Base-by-base conservation (phyloP, 2,888 invertebrate genomes). In the Dorcus parallelipipedus region DNA sequence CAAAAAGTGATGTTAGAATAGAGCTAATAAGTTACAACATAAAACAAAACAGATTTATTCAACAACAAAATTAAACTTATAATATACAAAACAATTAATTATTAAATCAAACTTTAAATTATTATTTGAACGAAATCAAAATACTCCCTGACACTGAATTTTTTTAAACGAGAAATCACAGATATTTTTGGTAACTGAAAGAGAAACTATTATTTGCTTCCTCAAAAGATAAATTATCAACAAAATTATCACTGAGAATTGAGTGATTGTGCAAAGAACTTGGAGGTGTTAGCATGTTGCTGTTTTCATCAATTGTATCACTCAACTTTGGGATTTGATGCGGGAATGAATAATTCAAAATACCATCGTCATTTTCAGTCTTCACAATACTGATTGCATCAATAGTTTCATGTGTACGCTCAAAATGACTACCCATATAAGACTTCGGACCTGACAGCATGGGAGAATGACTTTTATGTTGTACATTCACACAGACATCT, bases 171-270 rank as follows among this genome's bases (percentile, higher is more conserved):
- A 20, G 2, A 33, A 33, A 33, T 33, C 26, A 33, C 26, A 33
- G 4, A 52, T 51, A 52, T 14, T 56, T 56, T 33, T 40, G 47
- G 9, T 51, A 52, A 26, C 40, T 52, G 40, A 49, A 53, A 20
- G 53, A 38, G 14, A 49, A 49, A 26, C 54, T 41, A 49, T 54
- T 53, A 43, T 38, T 54, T 14, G 48, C n/a, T 9, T 58, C 57
- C 41, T 58, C 58, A 8, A 58, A 10, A 17, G 40, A 51, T 9
- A 43, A 50, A 43, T 50, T 54, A 38, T 58, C 58, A 49, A 54
- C 14, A 54, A 58, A 58, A 38, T 49, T 40, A 33, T 58, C 58
- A 53, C 10, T 58, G 6, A 40, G 9, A 23, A 17, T 17, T 17
- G 40, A 52, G 9, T 47, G 52, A 14, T 52, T 52, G 39, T 45